Percentiles rank a stretch among this genome's conserved stretches.
These are phyloP conservation scores for Drosophila mercatorum DNA, from an alignment of 2,888 invertebrate species.

Conservation along the genomic window DNA sequence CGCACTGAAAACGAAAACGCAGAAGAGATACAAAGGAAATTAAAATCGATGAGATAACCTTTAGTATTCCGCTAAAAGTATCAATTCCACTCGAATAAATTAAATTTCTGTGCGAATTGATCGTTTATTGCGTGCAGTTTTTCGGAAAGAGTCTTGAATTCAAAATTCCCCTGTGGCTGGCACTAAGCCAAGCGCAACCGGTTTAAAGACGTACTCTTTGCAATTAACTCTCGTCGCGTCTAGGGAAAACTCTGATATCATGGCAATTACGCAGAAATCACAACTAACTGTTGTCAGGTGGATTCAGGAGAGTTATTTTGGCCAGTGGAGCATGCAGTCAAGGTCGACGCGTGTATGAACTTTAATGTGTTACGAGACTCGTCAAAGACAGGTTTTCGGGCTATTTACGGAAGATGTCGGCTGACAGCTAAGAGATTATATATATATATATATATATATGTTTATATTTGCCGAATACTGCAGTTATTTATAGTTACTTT, in stretches of 20 bases:
- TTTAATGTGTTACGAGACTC: conserved; percentile 20
- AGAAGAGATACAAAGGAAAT: background rate
- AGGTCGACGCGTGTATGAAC: conserved; percentile 42
- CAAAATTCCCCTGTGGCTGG: conserved; percentile 46
- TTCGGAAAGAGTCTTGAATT: conserved; percentile 28
- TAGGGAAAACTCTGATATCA: conserved; percentile 44
- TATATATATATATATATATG: conserved; percentile 13
- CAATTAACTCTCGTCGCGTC: conserved; percentile 30
- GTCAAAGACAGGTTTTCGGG: conserved; percentile 56
- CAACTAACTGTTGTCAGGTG: conserved; percentile 25
- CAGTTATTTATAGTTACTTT: background rate
- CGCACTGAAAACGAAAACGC: conserved; percentile 85
- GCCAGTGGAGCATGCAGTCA: conserved; percentile 53
- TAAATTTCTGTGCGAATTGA: conserved; percentile 18
- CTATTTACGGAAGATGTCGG: conserved; percentile 13
- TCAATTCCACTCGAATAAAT: conserved; percentile 8
- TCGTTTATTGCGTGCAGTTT: conserved; percentile 33
- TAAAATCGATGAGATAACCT: conserved; percentile 1
- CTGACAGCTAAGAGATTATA: conserved; percentile 21
- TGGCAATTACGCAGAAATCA: conserved; percentile 59
- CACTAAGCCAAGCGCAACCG: conserved; percentile 39
- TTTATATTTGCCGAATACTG: background rate
- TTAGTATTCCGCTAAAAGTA: conserved; percentile 11
- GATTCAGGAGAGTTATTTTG: conserved; percentile 25
- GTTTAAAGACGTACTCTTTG: conserved; percentile 29